Evolutionary conservation across 2,797 vertebrate genomes (phyloP).

Genomic region (Alectoris magna): DNA sequence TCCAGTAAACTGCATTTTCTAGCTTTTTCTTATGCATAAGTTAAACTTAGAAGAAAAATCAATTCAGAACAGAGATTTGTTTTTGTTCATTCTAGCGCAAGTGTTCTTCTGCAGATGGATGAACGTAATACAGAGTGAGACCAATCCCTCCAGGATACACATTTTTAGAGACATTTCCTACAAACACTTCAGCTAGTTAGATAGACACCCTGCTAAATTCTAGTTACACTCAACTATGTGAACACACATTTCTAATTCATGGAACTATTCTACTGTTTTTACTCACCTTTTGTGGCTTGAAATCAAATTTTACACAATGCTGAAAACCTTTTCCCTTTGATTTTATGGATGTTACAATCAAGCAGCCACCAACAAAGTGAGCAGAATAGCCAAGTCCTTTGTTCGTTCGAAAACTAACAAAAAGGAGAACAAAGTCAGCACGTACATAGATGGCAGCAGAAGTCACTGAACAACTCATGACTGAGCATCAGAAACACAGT

Average conservation of each 20-base stretch:
- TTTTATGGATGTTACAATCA: slow-evolving; percentile 97
- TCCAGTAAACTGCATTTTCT: background rate
- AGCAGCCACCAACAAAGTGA: slow-evolving; percentile 96
- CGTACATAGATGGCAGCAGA: background rate
- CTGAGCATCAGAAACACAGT: background rate
- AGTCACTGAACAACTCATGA: background rate
- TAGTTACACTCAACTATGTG: background rate
- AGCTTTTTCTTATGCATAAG: background rate
- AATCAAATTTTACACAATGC: slow-evolving; percentile 98
- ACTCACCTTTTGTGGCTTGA: slow-evolving; percentile 97
- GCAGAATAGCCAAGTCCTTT: slow-evolving; percentile 99
- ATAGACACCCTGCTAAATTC: background rate
- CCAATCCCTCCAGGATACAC: background rate
- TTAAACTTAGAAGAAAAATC: background rate
- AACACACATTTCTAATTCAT: background rate
- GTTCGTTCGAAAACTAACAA: slow-evolving; percentile 93
- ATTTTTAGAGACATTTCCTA: background rate
- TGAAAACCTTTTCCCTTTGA: slow-evolving; percentile 99
- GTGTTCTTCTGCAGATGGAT: background rate
- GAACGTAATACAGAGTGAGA: background rate
- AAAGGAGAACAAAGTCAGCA: slow-evolving; percentile 57
- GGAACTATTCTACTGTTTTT: background rate
- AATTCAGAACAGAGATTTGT: background rate
- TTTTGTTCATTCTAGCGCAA: background rate
- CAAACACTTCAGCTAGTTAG: background rate